A percentile compares a stretch with the other conserved stretches of the same genome.
Evolutionary conservation across 2,113 vertebrate species (phyloP).

Genomic region (Anoplopoma fimbria): DNA sequence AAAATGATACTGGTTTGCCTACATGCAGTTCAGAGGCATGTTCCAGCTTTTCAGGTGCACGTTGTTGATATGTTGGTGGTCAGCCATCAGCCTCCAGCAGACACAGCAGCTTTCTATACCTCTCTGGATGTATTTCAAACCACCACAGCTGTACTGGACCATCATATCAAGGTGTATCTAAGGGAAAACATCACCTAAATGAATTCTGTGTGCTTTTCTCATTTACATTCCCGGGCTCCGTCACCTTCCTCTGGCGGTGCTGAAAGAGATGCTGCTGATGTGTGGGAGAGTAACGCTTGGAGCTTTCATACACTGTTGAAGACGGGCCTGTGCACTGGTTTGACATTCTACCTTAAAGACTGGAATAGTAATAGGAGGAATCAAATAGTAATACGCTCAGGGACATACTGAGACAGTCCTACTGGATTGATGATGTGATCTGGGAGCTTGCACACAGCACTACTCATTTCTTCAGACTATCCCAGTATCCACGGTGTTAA

Average conservation of each 20-base stretch:
- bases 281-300: neutral
- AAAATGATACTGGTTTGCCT: too few relatives aligned
- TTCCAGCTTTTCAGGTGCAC: neutral
- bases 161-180: neutral
- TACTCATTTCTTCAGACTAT: neutral
- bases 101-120: neutral
- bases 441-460: neutral
- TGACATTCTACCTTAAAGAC: conserved; percentile 10
- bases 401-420: neutral
- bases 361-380: conserved; percentile 3
- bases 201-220: neutral
- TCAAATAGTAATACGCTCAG: neutral
- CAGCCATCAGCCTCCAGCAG: neutral
- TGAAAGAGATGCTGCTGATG: conserved; percentile 18
- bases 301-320: neutral
- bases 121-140: neutral
- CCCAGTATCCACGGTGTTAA: neutral
- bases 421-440: neutral
- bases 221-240: conserved; percentile 31
- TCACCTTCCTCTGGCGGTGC: conserved; percentile 13
- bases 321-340: neutral
- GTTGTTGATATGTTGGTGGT: neutral
- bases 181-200: neutral
- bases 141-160: neutral
- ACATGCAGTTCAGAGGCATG: too few relatives aligned